A percentile compares a stretch with the other conserved stretches of the same genome.
These are phyloP conservation scores for Epizoanthus stellaris DNA, from an alignment of 92 coral and sea anemone species.

Conservation along the genomic window DNA sequence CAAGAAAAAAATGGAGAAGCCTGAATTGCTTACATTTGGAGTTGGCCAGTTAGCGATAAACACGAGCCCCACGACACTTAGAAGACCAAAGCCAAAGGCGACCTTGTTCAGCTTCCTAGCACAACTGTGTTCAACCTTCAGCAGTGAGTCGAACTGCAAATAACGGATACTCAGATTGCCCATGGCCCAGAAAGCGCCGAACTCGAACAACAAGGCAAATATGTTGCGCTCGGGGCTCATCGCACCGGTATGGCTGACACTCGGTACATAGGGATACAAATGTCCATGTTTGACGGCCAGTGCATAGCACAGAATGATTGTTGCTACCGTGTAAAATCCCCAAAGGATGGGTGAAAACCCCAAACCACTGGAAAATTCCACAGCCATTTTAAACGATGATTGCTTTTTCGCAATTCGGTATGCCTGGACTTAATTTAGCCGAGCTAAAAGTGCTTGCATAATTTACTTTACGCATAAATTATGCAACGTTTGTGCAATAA, in stretches of 20 bases:
- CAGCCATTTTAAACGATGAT: slow-evolving; percentile 16
- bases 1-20: neutral
- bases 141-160: slow-evolving; percentile 27
- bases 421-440: too few relatives aligned
- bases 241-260: slow-evolving; percentile 63
- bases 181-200: slow-evolving; percentile 46
- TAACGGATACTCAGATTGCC: slow-evolving; percentile 28
- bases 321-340: slow-evolving; percentile 48
- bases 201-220: slow-evolving; percentile 50
- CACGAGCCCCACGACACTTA: slow-evolving; percentile 31
- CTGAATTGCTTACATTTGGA: slow-evolving; percentile 35
- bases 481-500: slow-evolving; percentile 14
- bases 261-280: slow-evolving; percentile 60
- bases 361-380: slow-evolving; percentile 41
- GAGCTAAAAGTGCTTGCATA: neutral
- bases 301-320: slow-evolving; percentile 52
- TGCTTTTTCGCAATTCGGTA: neutral
- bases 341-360: slow-evolving; percentile 57
- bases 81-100: slow-evolving; percentile 29
- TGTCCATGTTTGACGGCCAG: slow-evolving; percentile 57
- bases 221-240: slow-evolving; percentile 60
- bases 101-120: slow-evolving; percentile 28
- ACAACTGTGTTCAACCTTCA: slow-evolving; percentile 9
- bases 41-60: slow-evolving; percentile 46
- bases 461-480: slow-evolving; percentile 25